Conservation (phyloP, 2,797 vertebrate species). For the Ficedula albicollis region DNA sequence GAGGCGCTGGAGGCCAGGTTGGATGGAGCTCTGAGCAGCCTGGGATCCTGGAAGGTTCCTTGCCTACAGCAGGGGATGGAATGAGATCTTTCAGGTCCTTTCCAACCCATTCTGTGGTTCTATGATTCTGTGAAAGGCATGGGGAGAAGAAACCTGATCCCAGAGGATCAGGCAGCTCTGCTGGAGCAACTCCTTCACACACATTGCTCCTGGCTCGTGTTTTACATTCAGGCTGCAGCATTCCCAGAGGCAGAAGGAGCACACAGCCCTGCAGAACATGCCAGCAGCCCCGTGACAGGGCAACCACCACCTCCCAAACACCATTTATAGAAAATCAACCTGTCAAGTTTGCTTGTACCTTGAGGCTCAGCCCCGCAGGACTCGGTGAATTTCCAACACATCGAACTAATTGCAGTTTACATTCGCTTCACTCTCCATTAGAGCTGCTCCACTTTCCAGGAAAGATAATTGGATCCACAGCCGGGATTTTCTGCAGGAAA, state of each 20-base stretch:
- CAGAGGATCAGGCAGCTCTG: not conserved
- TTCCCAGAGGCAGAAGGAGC: not conserved
- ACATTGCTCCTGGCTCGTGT: not conserved
- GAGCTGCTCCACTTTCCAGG: slow-evolving; percentile 8
- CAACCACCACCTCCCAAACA: not conserved
- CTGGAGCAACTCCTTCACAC: not conserved
- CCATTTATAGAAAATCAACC: not conserved
- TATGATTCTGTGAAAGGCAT: accelerated
- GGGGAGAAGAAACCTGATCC: not conserved
- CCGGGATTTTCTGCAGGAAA: slow-evolving; percentile 2
- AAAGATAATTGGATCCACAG: not conserved
- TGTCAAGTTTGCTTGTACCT: not conserved
- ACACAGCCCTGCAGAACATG: no score
- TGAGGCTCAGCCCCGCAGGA: not conserved
- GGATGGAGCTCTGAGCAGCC: not conserved
- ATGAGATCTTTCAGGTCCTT: not conserved
- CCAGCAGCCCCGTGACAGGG: not conserved
- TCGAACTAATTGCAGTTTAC: slow-evolving; percentile 9
- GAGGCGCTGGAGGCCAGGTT: not conserved
- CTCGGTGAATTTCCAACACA: not conserved
- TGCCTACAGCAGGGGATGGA: not conserved
- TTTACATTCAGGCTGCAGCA: not conserved
- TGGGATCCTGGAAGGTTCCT: not conserved
- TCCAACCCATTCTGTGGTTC: not conserved
- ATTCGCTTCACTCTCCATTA: slow-evolving; percentile 3